These are phyloP conservation scores for Mormyrops attenuatus DNA, from an alignment of 2,797 vertebrate species.

Conservation along the genomic window DNA sequence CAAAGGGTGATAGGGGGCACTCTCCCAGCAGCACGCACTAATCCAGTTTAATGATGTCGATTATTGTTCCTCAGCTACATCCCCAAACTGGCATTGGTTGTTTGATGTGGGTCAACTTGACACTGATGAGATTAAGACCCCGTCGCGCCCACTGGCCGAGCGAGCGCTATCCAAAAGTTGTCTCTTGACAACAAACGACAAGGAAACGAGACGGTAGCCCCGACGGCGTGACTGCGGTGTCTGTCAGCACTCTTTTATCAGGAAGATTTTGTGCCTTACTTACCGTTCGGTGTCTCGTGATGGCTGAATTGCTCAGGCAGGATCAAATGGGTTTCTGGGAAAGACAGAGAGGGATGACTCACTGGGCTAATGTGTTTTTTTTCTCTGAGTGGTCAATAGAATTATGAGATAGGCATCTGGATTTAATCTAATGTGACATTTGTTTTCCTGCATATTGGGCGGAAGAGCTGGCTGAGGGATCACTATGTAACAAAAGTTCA, in stretches of 20 bases:
- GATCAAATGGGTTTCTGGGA: not conserved
- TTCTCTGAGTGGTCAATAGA: conserved; percentile 21
- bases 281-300: not conserved
- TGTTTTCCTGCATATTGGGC: conserved; percentile 15
- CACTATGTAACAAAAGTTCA: conserved; percentile 4
- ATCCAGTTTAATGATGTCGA: not conserved
- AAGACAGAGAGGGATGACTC: conserved; percentile 14
- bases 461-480: not conserved
- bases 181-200: not conserved
- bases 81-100: not conserved
- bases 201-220: not conserved
- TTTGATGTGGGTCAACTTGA: conserved; percentile 17
- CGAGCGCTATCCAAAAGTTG: not conserved
- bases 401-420: conserved; percentile 22
- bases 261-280: conserved; percentile 4
- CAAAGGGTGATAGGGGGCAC: not conserved
- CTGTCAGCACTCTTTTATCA: conserved; percentile 2
- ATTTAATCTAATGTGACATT: conserved; percentile 28
- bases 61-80: not conserved
- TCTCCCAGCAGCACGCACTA: not conserved
- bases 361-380: conserved; percentile 21
- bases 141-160: not conserved
- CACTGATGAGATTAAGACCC: conserved; percentile 11
- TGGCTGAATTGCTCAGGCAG: not conserved
- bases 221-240: not conserved